Base-by-base conservation (phyloP, 2,797 vertebrate species). In the Chelonia mydas region DNA sequence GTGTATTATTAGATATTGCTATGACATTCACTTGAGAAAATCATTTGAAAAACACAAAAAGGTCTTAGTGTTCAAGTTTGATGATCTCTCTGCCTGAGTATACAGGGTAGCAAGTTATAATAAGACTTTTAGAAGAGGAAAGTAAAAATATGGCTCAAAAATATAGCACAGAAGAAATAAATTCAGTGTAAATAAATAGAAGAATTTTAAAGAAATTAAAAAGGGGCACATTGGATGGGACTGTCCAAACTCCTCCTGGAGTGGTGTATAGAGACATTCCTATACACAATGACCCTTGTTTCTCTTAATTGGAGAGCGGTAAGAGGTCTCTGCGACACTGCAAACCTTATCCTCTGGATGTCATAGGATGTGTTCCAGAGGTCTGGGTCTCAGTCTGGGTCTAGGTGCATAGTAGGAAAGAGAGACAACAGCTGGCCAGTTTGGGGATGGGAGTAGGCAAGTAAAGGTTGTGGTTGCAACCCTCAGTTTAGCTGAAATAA, bases 21-120 rank as follows among this genome's bases (percentile, higher is more conserved):
- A 82, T 83, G 93, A 95, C 90, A 92, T 97, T 96, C 92, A 61
- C 83, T 96, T 50, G 89, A 95, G 93, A 79, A 93, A 96, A 94
- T 96, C 0, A 81, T 93, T 93, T 93, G 83, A 93, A 76, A 87
- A 87, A 27, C 83, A 95, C 90, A 81, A 94, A 96, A 88, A 95
- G 84, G 88, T 93, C 94, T 97, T 86, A 65, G 68, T 1, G 6
- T 83, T 96, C 80, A 76, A 65, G 86, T 96, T 86, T 55, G 85
- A 31, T 37, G 55, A 94, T 53, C 83, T 91, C 86, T 53, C 45
- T 90, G 86, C 83, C 82, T 76, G 88, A 81, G 84, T 92, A 81
- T 50, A 86, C 90, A 91, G 37, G 59, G 83, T 86, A 59, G 87
- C 61, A 88, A 92, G 57, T 91, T 93, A 68, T 84, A 95, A 90